These are phyloP conservation scores for Muschampia plurimacula DNA, from an alignment of 2,888 invertebrate genomes.

Conservation along the genomic window DNA sequence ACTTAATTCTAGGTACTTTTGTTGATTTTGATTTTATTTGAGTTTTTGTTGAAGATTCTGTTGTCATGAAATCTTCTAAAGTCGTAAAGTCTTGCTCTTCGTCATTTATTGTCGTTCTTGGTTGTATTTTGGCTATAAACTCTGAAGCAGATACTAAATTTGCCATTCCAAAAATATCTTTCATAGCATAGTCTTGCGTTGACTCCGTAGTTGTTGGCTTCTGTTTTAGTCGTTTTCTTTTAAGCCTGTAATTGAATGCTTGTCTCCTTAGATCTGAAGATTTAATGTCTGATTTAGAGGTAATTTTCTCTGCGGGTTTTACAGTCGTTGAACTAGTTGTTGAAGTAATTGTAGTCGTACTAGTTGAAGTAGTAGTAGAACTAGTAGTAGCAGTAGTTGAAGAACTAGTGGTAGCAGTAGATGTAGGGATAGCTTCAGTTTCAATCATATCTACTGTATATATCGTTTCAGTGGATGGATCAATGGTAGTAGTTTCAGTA, in stretches of 20 bases:
- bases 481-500: conserved; percentile 42
- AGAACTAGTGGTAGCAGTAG: conserved; percentile 38
- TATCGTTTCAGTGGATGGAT: conserved; percentile 35
- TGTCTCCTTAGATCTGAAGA: conserved; percentile 64
- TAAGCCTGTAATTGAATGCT: conserved; percentile 68
- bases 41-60: conserved; percentile 54
- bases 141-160: conserved; percentile 75
- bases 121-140: conserved; percentile 69
- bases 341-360: conserved; percentile 50
- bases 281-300: conserved; percentile 55
- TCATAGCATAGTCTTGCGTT: conserved; percentile 64
- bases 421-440: conserved; percentile 44
- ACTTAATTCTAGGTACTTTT: conserved; percentile 48
- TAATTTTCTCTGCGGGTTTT: conserved; percentile 52
- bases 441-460: conserved; percentile 34
- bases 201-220: conserved; percentile 70
- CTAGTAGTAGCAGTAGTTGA: conserved; percentile 40
- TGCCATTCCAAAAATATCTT: conserved; percentile 67
- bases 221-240: conserved; percentile 70
- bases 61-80: conserved; percentile 62
- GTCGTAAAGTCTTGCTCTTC: conserved; percentile 61
- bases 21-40: conserved; percentile 48
- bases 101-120: conserved; percentile 51
- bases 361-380: conserved; percentile 43
- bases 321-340: conserved; percentile 47